These are phyloP conservation scores for Trachymyrmex septentrionalis DNA, from an alignment of 1,140 invertebrate species.

Conservation along the genomic window DNA sequence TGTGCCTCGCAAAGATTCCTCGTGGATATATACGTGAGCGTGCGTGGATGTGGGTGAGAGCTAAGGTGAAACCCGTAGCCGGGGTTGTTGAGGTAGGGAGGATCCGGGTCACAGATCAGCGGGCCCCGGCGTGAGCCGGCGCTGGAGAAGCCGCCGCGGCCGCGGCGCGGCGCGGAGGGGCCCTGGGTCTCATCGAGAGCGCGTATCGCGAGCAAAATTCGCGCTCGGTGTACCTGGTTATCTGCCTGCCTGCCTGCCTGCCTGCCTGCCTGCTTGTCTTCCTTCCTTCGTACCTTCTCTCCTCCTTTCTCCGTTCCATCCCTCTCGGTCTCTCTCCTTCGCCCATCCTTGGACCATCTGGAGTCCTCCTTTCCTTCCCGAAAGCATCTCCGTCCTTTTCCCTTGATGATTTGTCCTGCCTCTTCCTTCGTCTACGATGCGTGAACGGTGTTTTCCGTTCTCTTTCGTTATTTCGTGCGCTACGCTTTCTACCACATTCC, in stretches of 20 bases:
- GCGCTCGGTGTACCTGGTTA: constrained; percentile 69
- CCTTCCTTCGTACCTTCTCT: constrained; percentile 57
- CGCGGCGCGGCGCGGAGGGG: constrained; percentile 72
- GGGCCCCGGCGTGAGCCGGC: constrained; percentile 79
- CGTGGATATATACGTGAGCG: constrained; percentile 40
- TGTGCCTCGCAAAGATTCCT: constrained; percentile 52
- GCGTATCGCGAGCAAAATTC: constrained; percentile 84
- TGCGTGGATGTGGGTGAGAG: constrained; percentile 67
- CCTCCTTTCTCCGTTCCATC: constrained; percentile 29
- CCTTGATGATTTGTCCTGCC: not conserved
- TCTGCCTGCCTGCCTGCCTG: constrained; percentile 66
- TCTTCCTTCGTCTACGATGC: constrained; percentile 15
- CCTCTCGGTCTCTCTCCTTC: constrained; percentile 19
- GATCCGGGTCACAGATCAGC: constrained; percentile 87
- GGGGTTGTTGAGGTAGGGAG: constrained; percentile 84
- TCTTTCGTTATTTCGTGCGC: constrained; percentile 14
- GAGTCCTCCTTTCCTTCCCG: not conserved
- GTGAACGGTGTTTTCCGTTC: constrained; percentile 4
- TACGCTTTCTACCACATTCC: constrained; percentile 33
- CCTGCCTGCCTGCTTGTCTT: constrained; percentile 71
- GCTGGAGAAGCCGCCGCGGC: constrained; percentile 77
- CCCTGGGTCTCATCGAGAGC: constrained; percentile 82
- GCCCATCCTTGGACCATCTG: not conserved
- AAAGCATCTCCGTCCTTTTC: not conserved
- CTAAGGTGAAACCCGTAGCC: constrained; percentile 73